These are phyloP conservation scores for Sternarchorhynchus goeldii DNA, from an alignment of 2,797 vertebrate genomes.

Conservation along the genomic window DNA sequence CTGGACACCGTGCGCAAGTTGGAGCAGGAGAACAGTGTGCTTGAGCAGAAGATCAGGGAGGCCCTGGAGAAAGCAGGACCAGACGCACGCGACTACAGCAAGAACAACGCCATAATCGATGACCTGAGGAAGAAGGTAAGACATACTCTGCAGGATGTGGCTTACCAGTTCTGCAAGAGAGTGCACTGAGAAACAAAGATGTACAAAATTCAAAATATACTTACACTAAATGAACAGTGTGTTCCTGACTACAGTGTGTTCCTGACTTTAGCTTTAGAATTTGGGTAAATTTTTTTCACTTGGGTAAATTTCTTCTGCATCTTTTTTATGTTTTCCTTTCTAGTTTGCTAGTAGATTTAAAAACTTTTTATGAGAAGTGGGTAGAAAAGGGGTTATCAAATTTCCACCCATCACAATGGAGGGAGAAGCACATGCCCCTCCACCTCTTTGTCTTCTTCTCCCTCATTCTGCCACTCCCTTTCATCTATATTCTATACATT, in stretches of 20 bases:
- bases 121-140: conserved; percentile 85
- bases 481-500: conserved; percentile 42
- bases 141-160: neutral
- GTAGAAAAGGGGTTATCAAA: conserved; percentile 57
- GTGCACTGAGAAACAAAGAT: neutral
- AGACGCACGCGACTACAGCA: conserved; percentile 79
- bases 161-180: no score
- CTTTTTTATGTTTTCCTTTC: neutral
- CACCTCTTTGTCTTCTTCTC: conserved; percentile 47
- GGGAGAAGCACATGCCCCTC: conserved; percentile 70
- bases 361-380: neutral
- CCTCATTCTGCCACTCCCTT: conserved; percentile 34
- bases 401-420: conserved; percentile 66
- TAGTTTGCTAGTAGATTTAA: neutral
- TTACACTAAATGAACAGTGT: no score
- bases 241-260: no score
- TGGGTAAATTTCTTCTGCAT: neutral
- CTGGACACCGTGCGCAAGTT: conserved; percentile 85
- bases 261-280: neutral
- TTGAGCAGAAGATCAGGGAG: conserved; percentile 87
- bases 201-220: no score
- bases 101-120: conserved; percentile 80
- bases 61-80: conserved; percentile 84
- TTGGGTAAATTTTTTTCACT: neutral
- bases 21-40: conserved; percentile 80